phyloP scores from a whole-genome alignment of 2,797 vertebrate species.

The Mycteria americana region DNA sequence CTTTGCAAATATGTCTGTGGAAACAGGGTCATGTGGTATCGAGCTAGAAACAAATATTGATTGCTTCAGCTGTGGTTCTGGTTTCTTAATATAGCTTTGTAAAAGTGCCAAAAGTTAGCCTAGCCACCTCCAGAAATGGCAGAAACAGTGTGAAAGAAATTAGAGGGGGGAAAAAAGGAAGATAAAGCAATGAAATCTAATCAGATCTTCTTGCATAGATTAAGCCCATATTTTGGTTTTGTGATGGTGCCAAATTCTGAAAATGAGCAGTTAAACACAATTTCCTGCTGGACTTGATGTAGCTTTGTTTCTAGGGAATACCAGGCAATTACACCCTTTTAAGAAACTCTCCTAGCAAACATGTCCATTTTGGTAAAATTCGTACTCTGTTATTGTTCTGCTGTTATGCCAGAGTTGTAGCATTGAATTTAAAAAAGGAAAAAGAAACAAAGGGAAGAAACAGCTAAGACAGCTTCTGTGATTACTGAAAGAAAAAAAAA shows the following conservation, averaged over 20 bases:
- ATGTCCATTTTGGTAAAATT: not conserved
- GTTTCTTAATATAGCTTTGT: not conserved
- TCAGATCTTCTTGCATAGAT: not conserved
- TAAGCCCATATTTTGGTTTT: not conserved
- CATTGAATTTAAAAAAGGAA: not conserved
- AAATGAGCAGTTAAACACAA: not conserved
- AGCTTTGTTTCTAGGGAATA: not conserved
- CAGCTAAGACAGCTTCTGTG: not conserved
- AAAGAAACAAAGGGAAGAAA: not conserved
- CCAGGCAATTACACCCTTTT: not conserved
- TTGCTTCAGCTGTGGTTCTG: not conserved
- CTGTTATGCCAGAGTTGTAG: not conserved
- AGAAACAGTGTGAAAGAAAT: not conserved
- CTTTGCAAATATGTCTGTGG: not conserved
- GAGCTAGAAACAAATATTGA: not conserved
- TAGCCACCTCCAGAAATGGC: not conserved
- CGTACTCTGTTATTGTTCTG: not conserved
- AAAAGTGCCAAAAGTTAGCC: not conserved
- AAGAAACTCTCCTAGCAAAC: not conserved
- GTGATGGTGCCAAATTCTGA: not conserved
- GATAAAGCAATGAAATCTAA: not conserved
- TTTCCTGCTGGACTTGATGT: not conserved
- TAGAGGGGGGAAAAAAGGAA: not conserved
- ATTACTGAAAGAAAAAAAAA: not conserved
- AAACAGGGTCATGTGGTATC: not conserved